Percentiles rank a stretch among this genome's conserved stretches.
phyloP scores from a whole-genome alignment of 2,797 vertebrate genomes.

The Anguilla marmorata region DNA sequence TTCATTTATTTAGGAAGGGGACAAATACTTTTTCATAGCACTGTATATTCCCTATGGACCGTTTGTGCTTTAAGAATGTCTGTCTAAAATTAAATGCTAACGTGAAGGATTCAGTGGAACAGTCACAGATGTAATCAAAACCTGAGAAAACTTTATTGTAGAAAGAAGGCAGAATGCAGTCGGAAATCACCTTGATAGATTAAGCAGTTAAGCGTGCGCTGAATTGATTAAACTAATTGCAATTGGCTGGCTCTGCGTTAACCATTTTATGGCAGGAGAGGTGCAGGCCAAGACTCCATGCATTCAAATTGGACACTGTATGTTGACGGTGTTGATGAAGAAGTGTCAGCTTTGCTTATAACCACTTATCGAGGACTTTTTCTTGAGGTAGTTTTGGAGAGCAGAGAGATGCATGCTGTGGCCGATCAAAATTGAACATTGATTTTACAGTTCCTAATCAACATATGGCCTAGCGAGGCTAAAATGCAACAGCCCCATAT shows the following conservation, averaged over 20 bases:
- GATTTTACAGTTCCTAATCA: neutral
- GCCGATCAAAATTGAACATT: constrained; percentile 38
- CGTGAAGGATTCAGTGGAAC: too few species aligned
- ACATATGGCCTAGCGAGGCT: neutral
- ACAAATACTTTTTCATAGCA: too few species aligned
- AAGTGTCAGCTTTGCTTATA: neutral
- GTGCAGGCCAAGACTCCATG: neutral
- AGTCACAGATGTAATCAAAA: neutral
- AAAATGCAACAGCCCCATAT: neutral
- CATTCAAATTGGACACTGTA: neutral
- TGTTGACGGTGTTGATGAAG: neutral
- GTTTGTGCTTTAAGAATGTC: neutral
- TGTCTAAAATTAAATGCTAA: neutral
- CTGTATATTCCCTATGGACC: too few species aligned
- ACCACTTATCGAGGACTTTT: neutral
- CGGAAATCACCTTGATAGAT: neutral
- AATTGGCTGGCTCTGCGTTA: neutral
- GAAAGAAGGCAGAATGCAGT: neutral
- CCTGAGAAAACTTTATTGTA: neutral
- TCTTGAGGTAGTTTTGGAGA: neutral
- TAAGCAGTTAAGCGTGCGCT: neutral
- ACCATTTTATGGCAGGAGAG: neutral
- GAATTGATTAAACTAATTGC: neutral
- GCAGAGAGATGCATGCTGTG: neutral
- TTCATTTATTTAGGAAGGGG: too few species aligned